These are phyloP conservation scores for Cerceris rybyensis DNA, from an alignment of 2,888 invertebrate species.

Conservation along the genomic window DNA sequence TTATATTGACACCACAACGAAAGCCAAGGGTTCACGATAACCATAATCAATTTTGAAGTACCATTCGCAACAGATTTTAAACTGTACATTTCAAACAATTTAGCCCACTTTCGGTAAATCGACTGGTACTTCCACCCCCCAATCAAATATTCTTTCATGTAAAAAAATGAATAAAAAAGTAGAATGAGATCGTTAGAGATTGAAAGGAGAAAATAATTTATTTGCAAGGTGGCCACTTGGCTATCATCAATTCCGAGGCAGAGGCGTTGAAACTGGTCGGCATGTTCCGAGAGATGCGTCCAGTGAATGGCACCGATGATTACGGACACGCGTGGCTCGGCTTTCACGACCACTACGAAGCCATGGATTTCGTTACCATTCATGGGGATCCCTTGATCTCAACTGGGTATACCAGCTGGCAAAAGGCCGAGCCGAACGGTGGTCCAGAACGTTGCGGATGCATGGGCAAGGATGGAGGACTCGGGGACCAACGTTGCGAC, in stretches of 20 bases:
- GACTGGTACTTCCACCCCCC: no score
- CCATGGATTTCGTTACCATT: constrained; percentile 41
- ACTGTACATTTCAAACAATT: no score
- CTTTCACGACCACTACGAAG: constrained; percentile 26
- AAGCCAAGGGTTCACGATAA: no score
- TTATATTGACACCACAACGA: no score
- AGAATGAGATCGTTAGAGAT: not conserved
- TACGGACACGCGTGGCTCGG: constrained; percentile 41
- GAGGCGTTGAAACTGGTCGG: constrained; percentile 32
- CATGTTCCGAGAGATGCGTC: constrained; percentile 22
- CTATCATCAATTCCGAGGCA: constrained; percentile 52
- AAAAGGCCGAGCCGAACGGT: not conserved
- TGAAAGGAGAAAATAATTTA: not conserved
- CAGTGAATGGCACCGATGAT: constrained; percentile 18
- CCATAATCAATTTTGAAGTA: no score
- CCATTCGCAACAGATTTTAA: no score
- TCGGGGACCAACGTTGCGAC: not conserved
- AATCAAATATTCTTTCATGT: no score
- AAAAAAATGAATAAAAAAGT: no score
- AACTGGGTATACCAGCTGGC: constrained; percentile 49
- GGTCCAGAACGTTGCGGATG: not conserved
- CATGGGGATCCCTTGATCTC: not conserved
- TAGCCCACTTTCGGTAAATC: no score
- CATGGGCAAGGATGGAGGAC: not conserved
- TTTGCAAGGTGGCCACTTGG: constrained; percentile 32